Base-by-base conservation (phyloP, 2,797 vertebrate species). In the Orestias chungarensis region DNA sequence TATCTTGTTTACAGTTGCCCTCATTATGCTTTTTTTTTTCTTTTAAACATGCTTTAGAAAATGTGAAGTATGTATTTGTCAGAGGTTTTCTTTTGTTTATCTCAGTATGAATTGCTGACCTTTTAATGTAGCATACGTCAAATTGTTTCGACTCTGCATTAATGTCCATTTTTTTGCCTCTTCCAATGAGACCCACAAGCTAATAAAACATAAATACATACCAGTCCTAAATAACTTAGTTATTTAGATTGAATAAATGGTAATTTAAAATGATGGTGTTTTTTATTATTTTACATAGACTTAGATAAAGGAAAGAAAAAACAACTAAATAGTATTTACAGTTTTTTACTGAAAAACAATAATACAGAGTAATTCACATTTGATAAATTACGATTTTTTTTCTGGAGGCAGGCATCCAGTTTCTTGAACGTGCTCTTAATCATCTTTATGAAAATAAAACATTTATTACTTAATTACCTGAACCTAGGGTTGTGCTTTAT, bases 1-100 rank as follows among this genome's bases (percentile, higher is more conserved):
- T 66, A 52, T 82, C 68, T 74, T 66, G 40, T 74, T 43, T 47
- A 27, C 43, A 49, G 27, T 40, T 27, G 17, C 18, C 46, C 20
- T 52, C 23, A n/a, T 47, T 8, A 33, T 50, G 1, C 25, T 31
- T 20, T 62, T 25, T 71, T 44, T 42, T 54, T 15, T 25, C 10
- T 43, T 64, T 65, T 46, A 29, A 38, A 33, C 10, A 15, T 27
- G 23, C 27, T 71, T 54, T 6, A 54, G 17, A 4, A 12, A n/a
- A 27, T 62, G 20, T 40, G 14, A n/a, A n/a, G 18, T 40, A n/a
- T 25, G 20, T 62, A 40, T 38, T 1, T 3, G 20, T 59, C 20
- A 2, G 18, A 33, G 8, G 29, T 33, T 57, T 18, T 35, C 33
- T 17, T 33, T 55, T 12, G 18, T 61, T n/a, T 40, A 61, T 35